Evolutionary conservation across 2,888 invertebrate species (phyloP), one percentile per base, ranked within the genome.

Genomic region (Torymus auratus): DNA sequence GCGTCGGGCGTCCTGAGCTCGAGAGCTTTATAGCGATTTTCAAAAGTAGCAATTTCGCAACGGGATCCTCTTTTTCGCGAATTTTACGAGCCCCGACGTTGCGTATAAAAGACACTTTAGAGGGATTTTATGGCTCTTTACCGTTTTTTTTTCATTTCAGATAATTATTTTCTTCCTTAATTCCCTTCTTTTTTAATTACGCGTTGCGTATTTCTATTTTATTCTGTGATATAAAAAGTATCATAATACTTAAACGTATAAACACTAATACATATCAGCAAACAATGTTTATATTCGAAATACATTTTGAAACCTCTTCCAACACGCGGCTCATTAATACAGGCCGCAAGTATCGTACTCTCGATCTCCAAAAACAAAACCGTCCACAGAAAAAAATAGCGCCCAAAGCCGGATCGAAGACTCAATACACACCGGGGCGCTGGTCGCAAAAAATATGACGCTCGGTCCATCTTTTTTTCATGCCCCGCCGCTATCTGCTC

Each of bases 291-390:
- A 28, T 28, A 28, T 28, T 28, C 28, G 3, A 28, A 28, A 28
- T 28, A 28, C 10, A n/a, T 41, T 41, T 14, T 14, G 10, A 64
- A 64, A n/a, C 28, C 2, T 64, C 28, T 28, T 28, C 62, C 65
- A 75, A 75, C 75, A 70, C n/a, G 23, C 55, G 56, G 55, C 77
- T 81, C 81, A 78, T 81, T 81, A 81, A 78, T 81, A 78, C 70
- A 52, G 67, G 55, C 61, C 78, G 23, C 12, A 56, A 81, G 78
- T 61, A 75, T 79, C 72, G 67, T 28, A n/a, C 62, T 62, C 12
- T 74, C 72, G 72, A 82, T 80, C 79, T 78, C 60, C 15, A 20
- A 62, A 62, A 50, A 20, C 53, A 53, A 61, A 65, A 23, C 41
- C 15, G 17, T 3, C 52, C 23, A 3, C 17, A 7, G 1, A 75